Evolutionary conservation across 37 sponge, comb jelly and placozoan genomes (phyloP).

Genomic region (Halichondria panicea): DNA sequence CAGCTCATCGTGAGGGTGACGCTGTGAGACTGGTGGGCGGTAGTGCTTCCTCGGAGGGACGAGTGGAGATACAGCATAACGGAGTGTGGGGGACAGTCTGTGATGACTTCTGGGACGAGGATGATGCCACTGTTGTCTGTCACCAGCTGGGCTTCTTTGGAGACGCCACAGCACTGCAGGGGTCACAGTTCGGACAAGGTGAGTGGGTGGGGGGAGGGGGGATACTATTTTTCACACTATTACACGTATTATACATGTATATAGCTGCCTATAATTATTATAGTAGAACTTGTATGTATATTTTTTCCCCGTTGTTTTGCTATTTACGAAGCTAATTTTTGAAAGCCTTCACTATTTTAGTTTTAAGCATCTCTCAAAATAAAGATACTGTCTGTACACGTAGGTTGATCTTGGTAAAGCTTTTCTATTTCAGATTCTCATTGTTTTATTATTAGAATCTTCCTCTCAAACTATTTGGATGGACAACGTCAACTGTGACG

Average conservation of each 20-base stretch:
- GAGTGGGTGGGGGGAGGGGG: too few species aligned
- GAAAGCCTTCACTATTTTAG: too few species aligned
- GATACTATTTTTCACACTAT: too few species aligned
- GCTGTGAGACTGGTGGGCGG: slow-evolving; percentile 45
- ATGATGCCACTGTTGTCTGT: slow-evolving; percentile 36
- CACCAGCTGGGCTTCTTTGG: slow-evolving; percentile 65
- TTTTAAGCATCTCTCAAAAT: too few species aligned
- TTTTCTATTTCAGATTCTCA: slow-evolving; percentile 11
- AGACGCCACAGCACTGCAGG: neutral
- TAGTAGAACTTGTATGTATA: slow-evolving; percentile 4
- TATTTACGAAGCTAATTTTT: too few species aligned
- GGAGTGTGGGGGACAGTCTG: slow-evolving; percentile 55
- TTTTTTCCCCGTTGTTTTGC: too few species aligned
- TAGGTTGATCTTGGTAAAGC: too few species aligned
- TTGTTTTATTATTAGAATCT: neutral
- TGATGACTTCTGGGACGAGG: slow-evolving; percentile 18
- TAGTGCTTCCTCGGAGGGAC: slow-evolving; percentile 1
- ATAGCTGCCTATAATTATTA: neutral
- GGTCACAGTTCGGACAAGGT: slow-evolving; percentile 46
- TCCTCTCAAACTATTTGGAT: slow-evolving; percentile 31
- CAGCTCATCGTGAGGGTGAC: too few species aligned
- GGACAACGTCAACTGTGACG: slow-evolving; percentile 42
- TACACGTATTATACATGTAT: too few species aligned
- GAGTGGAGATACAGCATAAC: slow-evolving; percentile 44
- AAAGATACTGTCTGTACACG: too few species aligned